phyloP scores from a whole-genome alignment of 2,888 invertebrate species.

The Calephelis perditalis region DNA sequence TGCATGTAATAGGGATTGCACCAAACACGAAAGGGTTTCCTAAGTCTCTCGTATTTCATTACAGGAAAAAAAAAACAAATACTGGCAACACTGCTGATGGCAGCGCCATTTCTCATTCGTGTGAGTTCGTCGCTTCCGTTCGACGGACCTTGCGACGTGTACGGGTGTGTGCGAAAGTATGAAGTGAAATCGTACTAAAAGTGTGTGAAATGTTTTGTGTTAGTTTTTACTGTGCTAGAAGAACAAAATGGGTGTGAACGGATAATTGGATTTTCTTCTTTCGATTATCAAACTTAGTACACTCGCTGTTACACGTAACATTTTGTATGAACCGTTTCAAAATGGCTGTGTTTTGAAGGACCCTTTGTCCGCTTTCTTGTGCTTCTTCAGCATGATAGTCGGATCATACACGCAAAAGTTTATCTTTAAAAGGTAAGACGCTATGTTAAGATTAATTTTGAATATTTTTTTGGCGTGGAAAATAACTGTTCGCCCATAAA shows the following conservation, averaged over 20 bases:
- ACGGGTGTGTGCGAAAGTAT: conserved; percentile 76
- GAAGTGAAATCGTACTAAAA: conserved; percentile 74
- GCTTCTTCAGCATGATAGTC: conserved; percentile 84
- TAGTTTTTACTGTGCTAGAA: conserved; percentile 69
- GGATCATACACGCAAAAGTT: conserved; percentile 80
- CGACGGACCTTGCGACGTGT: conserved; percentile 67
- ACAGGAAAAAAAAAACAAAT: no score
- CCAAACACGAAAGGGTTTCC: no score
- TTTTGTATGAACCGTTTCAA: conserved; percentile 77
- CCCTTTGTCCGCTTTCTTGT: conserved; percentile 81
- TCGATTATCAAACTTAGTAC: conserved; percentile 50
- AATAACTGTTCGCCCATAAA: conserved; percentile 64
- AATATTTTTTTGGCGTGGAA: conserved; percentile 53
- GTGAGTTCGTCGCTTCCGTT: conserved; percentile 60
- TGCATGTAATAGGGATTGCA: no score
- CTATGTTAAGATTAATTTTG: conserved; percentile 30
- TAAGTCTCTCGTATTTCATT: no score
- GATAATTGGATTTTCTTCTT: conserved; percentile 53
- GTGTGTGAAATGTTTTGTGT: conserved; percentile 77
- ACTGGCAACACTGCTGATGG: conserved; percentile 44
- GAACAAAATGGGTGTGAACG: conserved; percentile 74
- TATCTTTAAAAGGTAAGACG: conserved; percentile 81
- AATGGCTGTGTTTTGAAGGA: conserved; percentile 86
- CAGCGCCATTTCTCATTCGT: conserved; percentile 57
- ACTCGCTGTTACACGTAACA: conserved; percentile 67